phyloP scores from a whole-genome alignment of 1,140 invertebrate species.

The Scylla paramamosain region DNA sequence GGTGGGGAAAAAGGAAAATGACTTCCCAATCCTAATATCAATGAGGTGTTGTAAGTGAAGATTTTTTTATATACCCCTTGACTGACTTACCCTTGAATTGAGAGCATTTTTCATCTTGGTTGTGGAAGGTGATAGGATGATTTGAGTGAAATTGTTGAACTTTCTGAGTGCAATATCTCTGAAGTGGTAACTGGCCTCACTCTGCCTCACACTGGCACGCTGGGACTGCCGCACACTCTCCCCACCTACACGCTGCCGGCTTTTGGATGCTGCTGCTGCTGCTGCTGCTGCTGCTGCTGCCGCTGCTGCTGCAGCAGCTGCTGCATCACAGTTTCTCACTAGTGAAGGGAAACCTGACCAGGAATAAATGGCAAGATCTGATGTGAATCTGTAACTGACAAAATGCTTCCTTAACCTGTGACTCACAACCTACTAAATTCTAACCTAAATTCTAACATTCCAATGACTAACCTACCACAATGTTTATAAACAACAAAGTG shows the following conservation, averaged over 20 bases:
- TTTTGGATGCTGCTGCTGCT: constrained; percentile 15
- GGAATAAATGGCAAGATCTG: neutral
- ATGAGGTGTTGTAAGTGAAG: too few relatives aligned
- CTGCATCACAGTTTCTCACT: constrained; percentile 51
- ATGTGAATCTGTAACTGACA: too few relatives aligned
- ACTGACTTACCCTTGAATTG: constrained; percentile 82
- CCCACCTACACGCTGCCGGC: constrained; percentile 44
- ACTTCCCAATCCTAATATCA: too few relatives aligned
- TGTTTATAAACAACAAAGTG: too few relatives aligned
- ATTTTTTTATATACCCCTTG: too few relatives aligned
- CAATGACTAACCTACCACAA: too few relatives aligned
- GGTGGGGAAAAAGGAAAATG: too few relatives aligned
- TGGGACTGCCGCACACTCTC: constrained; percentile 78
- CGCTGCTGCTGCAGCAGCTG: neutral
- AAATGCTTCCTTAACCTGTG: too few relatives aligned
- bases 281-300: constrained; percentile 36
- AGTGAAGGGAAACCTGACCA: constrained; percentile 61
- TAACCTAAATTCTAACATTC: too few relatives aligned
- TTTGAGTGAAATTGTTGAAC: constrained; percentile 85
- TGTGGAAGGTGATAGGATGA: constrained; percentile 84
- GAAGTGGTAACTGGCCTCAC: constrained; percentile 81
- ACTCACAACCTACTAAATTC: too few relatives aligned
- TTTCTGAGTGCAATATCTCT: constrained; percentile 85
- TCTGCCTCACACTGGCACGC: constrained; percentile 79
- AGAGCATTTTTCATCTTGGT: constrained; percentile 84